phyloP scores from a whole-genome alignment of 2,797 vertebrate species.

The Neostethus bicornis region DNA sequence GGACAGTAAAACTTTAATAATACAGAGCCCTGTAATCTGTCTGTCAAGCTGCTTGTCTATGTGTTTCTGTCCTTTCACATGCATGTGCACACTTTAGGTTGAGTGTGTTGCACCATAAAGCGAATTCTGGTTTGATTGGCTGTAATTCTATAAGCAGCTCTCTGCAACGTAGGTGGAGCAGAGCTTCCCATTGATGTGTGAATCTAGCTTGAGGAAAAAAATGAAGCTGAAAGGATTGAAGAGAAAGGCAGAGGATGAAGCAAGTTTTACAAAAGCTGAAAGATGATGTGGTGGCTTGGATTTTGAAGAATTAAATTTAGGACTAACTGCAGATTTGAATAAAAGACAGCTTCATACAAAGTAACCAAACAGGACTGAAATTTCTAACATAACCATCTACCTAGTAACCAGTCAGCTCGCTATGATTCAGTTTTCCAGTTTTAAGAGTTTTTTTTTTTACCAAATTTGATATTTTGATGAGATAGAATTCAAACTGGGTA shows the following conservation, averaged over 20 bases:
- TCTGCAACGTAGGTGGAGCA: constrained; percentile 2
- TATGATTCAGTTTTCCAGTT: neutral
- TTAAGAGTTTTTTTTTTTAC: neutral
- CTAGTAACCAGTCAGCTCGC: neutral
- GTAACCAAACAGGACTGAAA: constrained; percentile 37
- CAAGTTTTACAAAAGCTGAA: neutral
- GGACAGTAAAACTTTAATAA: constrained; percentile 58
- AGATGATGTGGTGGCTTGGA: neutral
- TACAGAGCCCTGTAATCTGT: constrained; percentile 58
- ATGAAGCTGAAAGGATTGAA: constrained; percentile 6
- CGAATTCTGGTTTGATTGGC: constrained; percentile 26
- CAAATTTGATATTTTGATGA: neutral
- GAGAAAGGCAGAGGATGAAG: neutral
- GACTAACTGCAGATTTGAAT: neutral
- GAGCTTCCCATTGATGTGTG: constrained; percentile 22
- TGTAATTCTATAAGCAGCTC: constrained; percentile 58
- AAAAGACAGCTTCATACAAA: neutral
- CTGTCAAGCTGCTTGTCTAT: constrained; percentile 24
- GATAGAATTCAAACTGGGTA: neutral
- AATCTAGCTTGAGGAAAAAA: constrained; percentile 30
- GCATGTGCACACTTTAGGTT: constrained; percentile 11
- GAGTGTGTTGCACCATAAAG: constrained; percentile 11
- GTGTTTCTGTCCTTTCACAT: constrained; percentile 24
- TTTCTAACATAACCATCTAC: constrained; percentile 27
- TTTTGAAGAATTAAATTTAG: neutral